Evolutionary conservation across 2,888 invertebrate genomes (phyloP).

Genomic region (Agrotis segetum): DNA sequence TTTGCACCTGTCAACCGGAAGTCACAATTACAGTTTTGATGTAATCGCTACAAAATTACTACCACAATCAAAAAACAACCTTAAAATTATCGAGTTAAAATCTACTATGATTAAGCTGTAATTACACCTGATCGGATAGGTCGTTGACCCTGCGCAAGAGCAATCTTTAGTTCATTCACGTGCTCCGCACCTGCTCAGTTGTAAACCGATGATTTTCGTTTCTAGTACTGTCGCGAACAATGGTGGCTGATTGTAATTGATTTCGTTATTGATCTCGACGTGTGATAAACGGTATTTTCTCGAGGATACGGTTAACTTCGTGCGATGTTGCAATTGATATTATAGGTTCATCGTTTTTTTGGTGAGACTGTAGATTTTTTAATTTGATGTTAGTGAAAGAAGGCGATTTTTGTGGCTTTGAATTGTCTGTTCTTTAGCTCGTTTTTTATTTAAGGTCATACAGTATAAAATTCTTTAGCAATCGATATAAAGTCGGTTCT

Average conservation of each 20-base stretch:
- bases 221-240: slow-evolving; percentile 58
- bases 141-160: slow-evolving; percentile 72
- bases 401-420: neutral
- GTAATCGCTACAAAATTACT: slow-evolving; percentile 37
- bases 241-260: slow-evolving; percentile 51
- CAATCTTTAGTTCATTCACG: slow-evolving; percentile 73
- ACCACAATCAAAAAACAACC: slow-evolving; percentile 44
- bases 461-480: neutral
- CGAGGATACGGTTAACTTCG: slow-evolving; percentile 39
- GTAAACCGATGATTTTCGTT: slow-evolving; percentile 60
- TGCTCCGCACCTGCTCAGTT: slow-evolving; percentile 59
- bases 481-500: neutral
- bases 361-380: slow-evolving; percentile 4
- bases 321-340: slow-evolving; percentile 37
- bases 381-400: neutral
- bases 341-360: slow-evolving; percentile 7
- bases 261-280: slow-evolving; percentile 33
- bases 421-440: neutral
- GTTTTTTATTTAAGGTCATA: neutral
- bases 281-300: slow-evolving; percentile 50
- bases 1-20: slow-evolving; percentile 64
- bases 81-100: slow-evolving; percentile 46
- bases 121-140: slow-evolving; percentile 59
- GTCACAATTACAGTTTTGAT: slow-evolving; percentile 60
- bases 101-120: slow-evolving; percentile 36